phyloP scores from a whole-genome alignment of 2,113 vertebrate species.

The Chlorodrepanis virens region DNA sequence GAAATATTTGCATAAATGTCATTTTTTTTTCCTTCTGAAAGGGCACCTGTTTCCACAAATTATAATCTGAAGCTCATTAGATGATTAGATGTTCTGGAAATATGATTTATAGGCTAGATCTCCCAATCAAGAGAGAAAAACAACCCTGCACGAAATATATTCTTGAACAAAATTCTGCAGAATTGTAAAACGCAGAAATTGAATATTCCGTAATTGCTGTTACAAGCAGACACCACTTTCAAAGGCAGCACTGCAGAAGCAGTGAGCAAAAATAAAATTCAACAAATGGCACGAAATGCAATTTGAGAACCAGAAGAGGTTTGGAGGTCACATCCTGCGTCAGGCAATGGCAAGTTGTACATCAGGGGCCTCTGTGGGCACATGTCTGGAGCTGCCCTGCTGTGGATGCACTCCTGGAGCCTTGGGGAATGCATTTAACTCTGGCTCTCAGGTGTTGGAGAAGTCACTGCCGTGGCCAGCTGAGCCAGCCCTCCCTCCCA shows the following conservation, averaged over 20 bases:
- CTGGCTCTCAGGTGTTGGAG: background rate
- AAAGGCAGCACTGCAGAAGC: background rate
- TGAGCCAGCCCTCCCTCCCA: background rate
- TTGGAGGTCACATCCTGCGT: background rate
- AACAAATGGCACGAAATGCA: background rate
- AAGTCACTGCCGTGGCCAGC: background rate
- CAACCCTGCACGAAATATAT: background rate
- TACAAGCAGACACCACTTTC: background rate
- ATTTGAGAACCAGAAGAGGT: background rate
- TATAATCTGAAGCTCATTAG: constrained; percentile 24
- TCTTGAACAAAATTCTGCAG: background rate
- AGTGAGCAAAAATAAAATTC: background rate
- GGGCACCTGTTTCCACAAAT: constrained; percentile 22
- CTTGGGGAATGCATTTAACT: fast-evolving
- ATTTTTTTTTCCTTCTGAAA: background rate
- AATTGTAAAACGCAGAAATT: background rate
- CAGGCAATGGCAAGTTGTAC: fast-evolving
- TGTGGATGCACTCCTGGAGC: background rate
- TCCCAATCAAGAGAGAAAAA: constrained; percentile 29
- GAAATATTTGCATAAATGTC: constrained; percentile 18
- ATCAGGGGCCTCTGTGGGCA: background rate
- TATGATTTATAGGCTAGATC: background rate
- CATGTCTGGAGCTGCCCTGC: background rate
- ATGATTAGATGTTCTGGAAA: constrained; percentile 36
- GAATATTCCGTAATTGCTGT: background rate